Conservation (phyloP, 1,140 invertebrate genomes). For the Agraylea sexmaculata region DNA sequence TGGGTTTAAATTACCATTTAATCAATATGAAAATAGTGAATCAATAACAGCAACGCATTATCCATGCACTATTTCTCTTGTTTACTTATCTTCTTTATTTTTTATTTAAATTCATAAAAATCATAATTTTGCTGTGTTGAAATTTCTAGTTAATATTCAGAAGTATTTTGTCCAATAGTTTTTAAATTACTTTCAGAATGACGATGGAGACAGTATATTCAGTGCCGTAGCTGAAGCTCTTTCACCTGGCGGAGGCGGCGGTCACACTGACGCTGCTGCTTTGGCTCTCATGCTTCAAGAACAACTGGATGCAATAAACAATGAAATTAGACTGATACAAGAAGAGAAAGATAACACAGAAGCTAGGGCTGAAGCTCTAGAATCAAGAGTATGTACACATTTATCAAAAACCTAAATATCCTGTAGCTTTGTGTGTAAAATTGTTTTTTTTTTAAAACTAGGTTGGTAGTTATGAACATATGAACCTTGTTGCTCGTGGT, state of each 20-base stretch:
- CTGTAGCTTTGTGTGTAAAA: not conserved
- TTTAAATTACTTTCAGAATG: constrained; percentile 33
- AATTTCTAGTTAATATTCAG: no score
- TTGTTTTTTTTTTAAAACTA: constrained; percentile 16
- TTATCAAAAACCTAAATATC: not conserved
- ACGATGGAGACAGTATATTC: constrained; percentile 63
- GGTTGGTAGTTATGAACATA: constrained; percentile 81
- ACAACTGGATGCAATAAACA: constrained; percentile 98
- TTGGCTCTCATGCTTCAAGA: constrained; percentile 97
- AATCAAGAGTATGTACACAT: constrained; percentile 63
- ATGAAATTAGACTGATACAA: constrained; percentile 93
- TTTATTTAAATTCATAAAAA: no score
- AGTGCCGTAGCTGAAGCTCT: constrained; percentile 56
- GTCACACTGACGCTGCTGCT: constrained; percentile 91
- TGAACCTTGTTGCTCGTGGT: constrained; percentile 73
- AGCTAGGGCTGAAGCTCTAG: constrained; percentile 91
- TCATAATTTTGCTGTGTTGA: no score
- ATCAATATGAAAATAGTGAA: no score
- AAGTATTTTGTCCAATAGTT: no score
- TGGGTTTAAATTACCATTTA: no score
- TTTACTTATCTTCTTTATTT: no score
- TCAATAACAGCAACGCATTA: no score
- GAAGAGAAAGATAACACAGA: constrained; percentile 99
- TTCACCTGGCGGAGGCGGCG: constrained; percentile 47
- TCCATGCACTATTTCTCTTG: no score